phyloP scores from a whole-genome alignment of 2,888 invertebrate species.

The Seladonia tumulorum region DNA sequence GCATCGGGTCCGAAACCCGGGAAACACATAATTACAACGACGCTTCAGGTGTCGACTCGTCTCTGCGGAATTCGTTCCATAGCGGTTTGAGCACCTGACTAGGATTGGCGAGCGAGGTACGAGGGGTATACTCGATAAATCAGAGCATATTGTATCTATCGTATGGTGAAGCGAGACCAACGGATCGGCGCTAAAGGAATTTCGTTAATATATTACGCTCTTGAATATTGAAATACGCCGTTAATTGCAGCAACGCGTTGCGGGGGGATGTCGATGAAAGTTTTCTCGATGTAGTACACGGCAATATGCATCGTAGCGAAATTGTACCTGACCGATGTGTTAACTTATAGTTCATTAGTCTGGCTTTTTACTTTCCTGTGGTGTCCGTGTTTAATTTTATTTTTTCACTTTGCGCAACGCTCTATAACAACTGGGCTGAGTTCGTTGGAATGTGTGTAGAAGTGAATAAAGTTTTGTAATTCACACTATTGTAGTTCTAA shows the following conservation, averaged over 20 bases:
- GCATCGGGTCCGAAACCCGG: background rate
- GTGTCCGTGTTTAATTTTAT: background rate
- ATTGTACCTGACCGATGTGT: background rate
- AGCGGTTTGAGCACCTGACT: background rate
- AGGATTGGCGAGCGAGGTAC: background rate
- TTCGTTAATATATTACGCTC: background rate
- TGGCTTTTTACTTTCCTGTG: background rate
- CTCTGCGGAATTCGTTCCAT: background rate
- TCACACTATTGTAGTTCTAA: too few species aligned
- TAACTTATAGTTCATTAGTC: background rate
- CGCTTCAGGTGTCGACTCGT: background rate
- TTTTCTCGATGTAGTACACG: background rate
- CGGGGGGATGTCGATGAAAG: background rate
- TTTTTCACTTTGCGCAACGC: background rate
- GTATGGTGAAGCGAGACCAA: background rate
- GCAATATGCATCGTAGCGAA: background rate
- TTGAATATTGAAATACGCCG: background rate
- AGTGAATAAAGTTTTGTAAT: too few species aligned
- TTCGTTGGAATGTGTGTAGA: too few species aligned
- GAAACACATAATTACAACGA: conserved; percentile 37
- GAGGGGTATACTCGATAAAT: background rate
- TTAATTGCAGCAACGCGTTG: background rate
- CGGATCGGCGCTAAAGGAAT: background rate
- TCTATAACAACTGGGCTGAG: too few species aligned
- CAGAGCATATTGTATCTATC: background rate